Percentiles rank a stretch among this genome's conserved stretches.
Evolutionary conservation across 2,797 vertebrate species (phyloP).

Genomic region (Sarcophilus harrisii): DNA sequence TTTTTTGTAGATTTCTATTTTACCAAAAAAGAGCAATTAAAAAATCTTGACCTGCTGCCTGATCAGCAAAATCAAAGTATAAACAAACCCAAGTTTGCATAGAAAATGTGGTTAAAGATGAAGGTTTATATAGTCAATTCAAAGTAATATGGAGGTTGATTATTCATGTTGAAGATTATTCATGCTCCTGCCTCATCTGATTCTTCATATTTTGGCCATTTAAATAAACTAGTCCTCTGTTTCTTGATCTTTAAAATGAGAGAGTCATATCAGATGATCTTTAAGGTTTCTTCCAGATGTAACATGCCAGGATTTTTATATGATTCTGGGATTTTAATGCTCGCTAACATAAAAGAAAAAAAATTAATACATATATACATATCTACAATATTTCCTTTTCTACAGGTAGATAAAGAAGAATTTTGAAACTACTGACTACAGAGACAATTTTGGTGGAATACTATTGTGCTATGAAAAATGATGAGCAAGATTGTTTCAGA

Average conservation of each 20-base stretch:
- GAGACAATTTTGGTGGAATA: not conserved
- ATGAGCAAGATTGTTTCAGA: not conserved
- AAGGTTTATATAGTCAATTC: conserved; percentile 45
- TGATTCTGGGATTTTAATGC: conserved; percentile 41
- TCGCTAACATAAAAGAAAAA: conserved; percentile 19
- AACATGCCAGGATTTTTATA: conserved; percentile 39
- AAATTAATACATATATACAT: conserved; percentile 26
- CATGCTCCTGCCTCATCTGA: conserved; percentile 21
- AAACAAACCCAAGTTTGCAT: conserved; percentile 33
- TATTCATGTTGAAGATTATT: conserved; percentile 52
- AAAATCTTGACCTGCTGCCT: conserved; percentile 48
- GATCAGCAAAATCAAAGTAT: conserved; percentile 43
- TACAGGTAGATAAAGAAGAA: conserved; percentile 1
- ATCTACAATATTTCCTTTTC: conserved; percentile 9
- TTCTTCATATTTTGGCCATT: conserved; percentile 33
- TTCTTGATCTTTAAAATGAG: conserved; percentile 45
- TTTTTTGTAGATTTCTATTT: conserved; percentile 70
- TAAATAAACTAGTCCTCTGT: conserved; percentile 12
- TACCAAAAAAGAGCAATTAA: conserved; percentile 50
- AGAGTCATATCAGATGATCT: conserved; percentile 12
- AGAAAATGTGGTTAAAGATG: conserved; percentile 39
- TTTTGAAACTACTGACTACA: conserved; percentile 25
- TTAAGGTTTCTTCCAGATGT: conserved; percentile 8
- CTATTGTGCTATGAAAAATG: not conserved
- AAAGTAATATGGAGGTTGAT: conserved; percentile 30